Evolutionary conservation across 2,888 invertebrate genomes (phyloP), one percentile per base, ranked within the genome.

Genomic region (Lasioglossum pauxillum): DNA sequence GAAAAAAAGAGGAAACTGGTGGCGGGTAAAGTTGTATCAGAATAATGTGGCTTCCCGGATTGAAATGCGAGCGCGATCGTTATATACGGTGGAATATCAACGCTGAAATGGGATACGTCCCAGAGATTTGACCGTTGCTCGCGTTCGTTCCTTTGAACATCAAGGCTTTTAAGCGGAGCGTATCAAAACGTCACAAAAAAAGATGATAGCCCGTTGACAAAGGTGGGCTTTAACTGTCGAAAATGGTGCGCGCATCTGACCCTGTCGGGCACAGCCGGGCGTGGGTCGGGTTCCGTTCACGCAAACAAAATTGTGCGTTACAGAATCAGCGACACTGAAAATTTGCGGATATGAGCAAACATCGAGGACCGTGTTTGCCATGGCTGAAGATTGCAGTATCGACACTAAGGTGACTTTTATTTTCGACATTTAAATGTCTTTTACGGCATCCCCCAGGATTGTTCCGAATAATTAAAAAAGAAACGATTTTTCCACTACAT

Each of bases 301-400:
- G 41, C 23, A 31, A 78, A 69, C 49, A 38, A n/a, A 35, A 71
- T 84, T 69, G 41, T 57, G 38, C 12, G 69, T 49, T 27, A 27
- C n/a, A 60, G 2, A 71, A 41, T 7, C 69, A 35, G 53, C 64
- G 49, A 38, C 19, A 5, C 5, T 4, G 27, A 35, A 53, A 84
- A 57, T 83, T 83, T 77, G 46, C 57, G 49, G 44, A 27, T 44
- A 35, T 76, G 19, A 35, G 44, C 4, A 76, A 53, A 73, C 31
- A 35, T 64, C 14, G 64, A 64, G 10, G n/a, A 81, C 82, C 31
- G 57, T 49, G 41, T 44, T 27, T 46, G 38, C 75, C 35, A 31
- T 14, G 44, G 72, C 53, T 76, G 64, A 83, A 76, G 76, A 83
- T 82, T 82, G 64, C 76, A 53, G 64, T 49, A 64, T 75, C 53